Base-by-base conservation (phyloP, 1,140 invertebrate genomes). In the Phortica variegata region DNA sequence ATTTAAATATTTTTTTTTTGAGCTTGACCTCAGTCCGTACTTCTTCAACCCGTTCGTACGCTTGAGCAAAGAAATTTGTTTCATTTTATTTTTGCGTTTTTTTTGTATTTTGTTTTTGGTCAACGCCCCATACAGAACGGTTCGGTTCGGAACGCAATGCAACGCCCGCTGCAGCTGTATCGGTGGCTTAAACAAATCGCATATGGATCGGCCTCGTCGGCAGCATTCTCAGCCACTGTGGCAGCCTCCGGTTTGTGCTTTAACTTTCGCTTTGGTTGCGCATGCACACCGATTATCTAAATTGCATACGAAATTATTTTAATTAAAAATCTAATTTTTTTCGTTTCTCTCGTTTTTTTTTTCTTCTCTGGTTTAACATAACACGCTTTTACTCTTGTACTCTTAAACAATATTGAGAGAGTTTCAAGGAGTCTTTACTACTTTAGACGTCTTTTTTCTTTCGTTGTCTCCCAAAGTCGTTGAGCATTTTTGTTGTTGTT, bases 291-390 rank as follows among this genome's bases (percentile, higher is more conserved):
- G 71, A 73, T 73, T 73, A 73, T 73, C 71, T 73, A 73, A 73
- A 73, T 73, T 73, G 71, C 71, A 73, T 73, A 73, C 55, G 54
- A 73, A 73, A 73, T 73, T 73, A 73, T 73, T 73, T 73, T 73
- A 73, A 73, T 73, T 73, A 73, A 73, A 73, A 73, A 73, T 73
- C 70, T 70, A 73, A 73, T 70, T 73, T 70, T 66, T 41, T 71
- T 51, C 34, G 44, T 34, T 19, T 58, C 51, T 47, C 46, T 23
- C 21, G 9, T 54, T 15, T 36, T 18, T 13, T 9, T 33, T 20
- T 19, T 26, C 29, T 32, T 45, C 26, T 39, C 34, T 31, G 39
- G 38, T 40, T 47, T 47, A 47, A 40, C 37, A 47, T 47, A 40
- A 39, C 40, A 5, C 33, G 12, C 4, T 34, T 7, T 4, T 34